Evolutionary conservation across 2,888 invertebrate species (phyloP), one percentile per base, ranked within the genome.

Genomic region (Andrena bucephala): DNA sequence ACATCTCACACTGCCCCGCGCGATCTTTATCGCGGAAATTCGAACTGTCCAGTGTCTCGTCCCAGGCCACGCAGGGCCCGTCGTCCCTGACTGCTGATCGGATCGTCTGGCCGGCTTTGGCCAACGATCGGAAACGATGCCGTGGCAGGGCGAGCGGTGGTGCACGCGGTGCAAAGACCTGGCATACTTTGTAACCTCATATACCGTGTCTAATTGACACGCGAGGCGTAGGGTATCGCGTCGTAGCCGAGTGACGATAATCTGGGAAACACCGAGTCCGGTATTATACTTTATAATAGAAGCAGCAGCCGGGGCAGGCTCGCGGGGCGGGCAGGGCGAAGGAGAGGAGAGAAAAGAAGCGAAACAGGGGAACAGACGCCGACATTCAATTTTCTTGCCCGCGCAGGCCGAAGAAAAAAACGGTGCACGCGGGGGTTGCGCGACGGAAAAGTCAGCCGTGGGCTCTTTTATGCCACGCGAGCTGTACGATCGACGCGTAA

Each of bases 241-340:
- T 89, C 83, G 87, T 88, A 80, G 82, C 67, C 83, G 88, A 88
- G 85, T 86, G 81, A 88, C 89, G 87, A 88, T 91, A 92, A 92
- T 92, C 92, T 91, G 90, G 90, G 88, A 88, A 88, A 88, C 89
- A 89, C 77, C 85, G 77, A 87, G 85, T 82, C 80, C 88, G 88
- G 85, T 87, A 92, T 93, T 93, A 93, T 91, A 93, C 92, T 93
- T 93, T 92, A 88, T 92, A 92, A 92, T 92, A 80, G 86, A 36
- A 77, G 68, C 72, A 78, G 72, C 62, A 70, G 70, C n/a, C 27
- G 65, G 42, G 54, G 36, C 33, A 42, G 36, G 13, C 54, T 36
- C 80, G 50, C 63, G 10, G 16, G 52, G 27, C 8, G n/a, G 27
- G n/a, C 0, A 1, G 54, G 29, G 33, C 8, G 31, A 42, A 27